A percentile compares a stretch with the other conserved stretches of the same genome.
These are phyloP conservation scores for Cathartes aura DNA, from an alignment of 2,113 vertebrate species.

Conservation along the genomic window DNA sequence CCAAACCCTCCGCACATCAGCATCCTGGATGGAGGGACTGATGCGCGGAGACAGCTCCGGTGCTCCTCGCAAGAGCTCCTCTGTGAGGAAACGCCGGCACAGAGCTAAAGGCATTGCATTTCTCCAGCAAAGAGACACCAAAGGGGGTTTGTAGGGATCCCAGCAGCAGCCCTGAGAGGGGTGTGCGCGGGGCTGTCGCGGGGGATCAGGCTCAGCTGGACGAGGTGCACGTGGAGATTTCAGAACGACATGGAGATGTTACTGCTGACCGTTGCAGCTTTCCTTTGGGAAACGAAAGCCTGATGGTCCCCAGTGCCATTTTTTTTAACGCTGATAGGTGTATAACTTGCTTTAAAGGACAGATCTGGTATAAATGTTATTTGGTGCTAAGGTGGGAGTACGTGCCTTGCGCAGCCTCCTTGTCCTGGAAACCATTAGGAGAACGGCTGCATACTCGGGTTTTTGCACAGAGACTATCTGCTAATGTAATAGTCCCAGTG, in stretches of 20 bases:
- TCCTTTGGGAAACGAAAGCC: fast-evolving
- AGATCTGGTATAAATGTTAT: background rate
- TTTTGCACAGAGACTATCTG: background rate
- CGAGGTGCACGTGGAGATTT: background rate
- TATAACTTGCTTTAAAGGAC: background rate
- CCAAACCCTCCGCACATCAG: fast-evolving
- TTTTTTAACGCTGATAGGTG: background rate
- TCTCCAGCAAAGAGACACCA: background rate
- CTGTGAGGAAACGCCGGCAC: fast-evolving
- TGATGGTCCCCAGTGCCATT: background rate
- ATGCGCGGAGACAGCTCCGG: fast-evolving
- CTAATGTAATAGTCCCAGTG: constrained; percentile 39
- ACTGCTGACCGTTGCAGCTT: background rate
- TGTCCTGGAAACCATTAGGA: constrained; percentile 4
- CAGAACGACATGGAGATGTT: background rate
- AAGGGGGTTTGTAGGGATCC: background rate
- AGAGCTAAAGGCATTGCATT: background rate
- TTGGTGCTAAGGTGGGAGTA: background rate
- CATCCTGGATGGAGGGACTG: background rate
- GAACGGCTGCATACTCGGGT: background rate
- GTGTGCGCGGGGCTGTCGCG: fast-evolving
- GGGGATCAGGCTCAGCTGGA: background rate
- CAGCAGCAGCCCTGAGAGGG: background rate
- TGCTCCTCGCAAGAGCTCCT: background rate
- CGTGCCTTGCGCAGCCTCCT: background rate